Conservation (phyloP, 2,797 vertebrate species). For the Pangasius djambal region DNA sequence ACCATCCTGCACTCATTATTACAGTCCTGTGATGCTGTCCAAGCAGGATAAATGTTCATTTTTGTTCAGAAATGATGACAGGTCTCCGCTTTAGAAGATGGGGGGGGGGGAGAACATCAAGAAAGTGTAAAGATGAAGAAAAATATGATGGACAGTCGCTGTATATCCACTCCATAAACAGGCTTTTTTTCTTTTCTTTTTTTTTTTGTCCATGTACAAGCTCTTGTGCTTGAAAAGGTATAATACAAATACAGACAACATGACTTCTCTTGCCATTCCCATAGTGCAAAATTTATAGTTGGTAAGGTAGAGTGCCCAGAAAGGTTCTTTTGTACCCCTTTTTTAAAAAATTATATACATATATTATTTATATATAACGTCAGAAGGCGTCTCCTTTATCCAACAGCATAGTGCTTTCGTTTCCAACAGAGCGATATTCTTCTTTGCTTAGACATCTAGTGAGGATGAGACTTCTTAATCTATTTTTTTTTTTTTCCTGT, state of each 20-base stretch:
- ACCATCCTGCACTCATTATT: slow-evolving; percentile 12
- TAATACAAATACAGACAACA: slow-evolving; percentile 74
- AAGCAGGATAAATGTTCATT: slow-evolving; percentile 54
- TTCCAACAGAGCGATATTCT: slow-evolving; percentile 82
- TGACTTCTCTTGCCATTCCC: slow-evolving; percentile 78
- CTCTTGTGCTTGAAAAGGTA: slow-evolving; percentile 76
- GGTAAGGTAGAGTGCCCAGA: slow-evolving; percentile 84
- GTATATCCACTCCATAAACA: slow-evolving; percentile 65
- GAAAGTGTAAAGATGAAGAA: slow-evolving; percentile 73
- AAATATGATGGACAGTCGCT: slow-evolving; percentile 53
- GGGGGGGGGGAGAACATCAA: slow-evolving; percentile 60
- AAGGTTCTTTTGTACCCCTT: slow-evolving; percentile 77
- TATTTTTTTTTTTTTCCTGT: slow-evolving; percentile 67
- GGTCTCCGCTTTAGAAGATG: slow-evolving; percentile 75
- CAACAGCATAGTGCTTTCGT: slow-evolving; percentile 88
- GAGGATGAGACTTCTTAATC: slow-evolving; percentile 78
- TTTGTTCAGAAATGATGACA: slow-evolving; percentile 69
- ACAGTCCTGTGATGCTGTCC: slow-evolving; percentile 24
- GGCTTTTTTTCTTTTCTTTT: slow-evolving; percentile 65
- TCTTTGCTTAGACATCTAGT: slow-evolving; percentile 79
- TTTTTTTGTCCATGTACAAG: slow-evolving; percentile 72
- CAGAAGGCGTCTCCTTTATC: slow-evolving; percentile 85
- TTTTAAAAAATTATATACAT: slow-evolving; percentile 74
- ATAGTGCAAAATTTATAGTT: slow-evolving; percentile 92
- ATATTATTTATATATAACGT: slow-evolving; percentile 84